phyloP scores from a whole-genome alignment of 1,140 invertebrate species.

The Rhagoletis zephyria region DNA sequence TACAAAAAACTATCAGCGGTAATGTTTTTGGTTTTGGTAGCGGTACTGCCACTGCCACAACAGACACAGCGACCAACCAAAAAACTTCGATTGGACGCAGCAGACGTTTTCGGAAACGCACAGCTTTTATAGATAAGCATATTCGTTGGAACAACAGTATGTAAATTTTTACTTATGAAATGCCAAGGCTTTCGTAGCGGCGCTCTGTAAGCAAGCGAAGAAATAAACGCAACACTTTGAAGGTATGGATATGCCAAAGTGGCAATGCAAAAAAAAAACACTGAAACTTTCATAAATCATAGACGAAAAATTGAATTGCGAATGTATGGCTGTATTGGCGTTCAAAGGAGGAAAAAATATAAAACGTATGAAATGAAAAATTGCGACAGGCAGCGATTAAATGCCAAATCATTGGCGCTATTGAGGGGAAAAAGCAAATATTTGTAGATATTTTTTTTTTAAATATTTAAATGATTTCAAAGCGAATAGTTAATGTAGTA shows the following conservation, averaged over 20 bases:
- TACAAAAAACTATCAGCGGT: too few species aligned
- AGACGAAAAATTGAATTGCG: constrained; percentile 43
- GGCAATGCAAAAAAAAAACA: constrained; percentile 1
- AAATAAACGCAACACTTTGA: not conserved
- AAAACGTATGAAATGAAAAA: constrained; percentile 12
- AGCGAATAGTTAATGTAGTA: too few species aligned
- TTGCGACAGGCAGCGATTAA: constrained; percentile 28
- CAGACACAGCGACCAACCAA: not conserved
- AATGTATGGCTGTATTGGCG: not conserved
- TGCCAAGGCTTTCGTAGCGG: constrained; percentile 11
- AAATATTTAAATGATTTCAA: not conserved
- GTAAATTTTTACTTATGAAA: constrained; percentile 50
- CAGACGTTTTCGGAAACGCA: not conserved
- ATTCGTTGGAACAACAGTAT: constrained; percentile 43
- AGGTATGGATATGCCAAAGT: not conserved
- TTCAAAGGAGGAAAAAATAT: not conserved
- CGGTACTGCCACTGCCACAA: not conserved
- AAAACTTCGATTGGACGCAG: not conserved
- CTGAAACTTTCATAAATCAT: constrained; percentile 46
- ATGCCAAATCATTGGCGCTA: constrained; percentile 32
- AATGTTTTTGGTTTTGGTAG: not conserved
- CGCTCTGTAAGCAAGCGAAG: constrained; percentile 25
- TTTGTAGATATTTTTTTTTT: not conserved
- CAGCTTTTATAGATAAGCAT: constrained; percentile 45
- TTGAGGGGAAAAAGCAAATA: not conserved